phyloP scores from a whole-genome alignment of 2,888 invertebrate genomes.

The Leptarthrus brevirostris region DNA sequence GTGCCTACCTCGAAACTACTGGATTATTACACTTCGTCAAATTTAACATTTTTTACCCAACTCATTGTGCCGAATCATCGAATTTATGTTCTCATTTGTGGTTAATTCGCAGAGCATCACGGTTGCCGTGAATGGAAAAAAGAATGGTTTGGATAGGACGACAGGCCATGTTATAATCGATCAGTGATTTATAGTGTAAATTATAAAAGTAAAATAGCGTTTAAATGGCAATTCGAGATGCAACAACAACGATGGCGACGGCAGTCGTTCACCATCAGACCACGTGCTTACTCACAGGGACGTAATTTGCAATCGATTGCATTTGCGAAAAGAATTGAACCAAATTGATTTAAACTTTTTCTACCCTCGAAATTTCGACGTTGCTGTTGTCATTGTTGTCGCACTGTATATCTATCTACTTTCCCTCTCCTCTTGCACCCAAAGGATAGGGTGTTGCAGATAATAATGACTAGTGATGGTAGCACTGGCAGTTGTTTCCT shows the following conservation, averaged over 20 bases:
- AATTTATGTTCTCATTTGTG: slow-evolving; percentile 54
- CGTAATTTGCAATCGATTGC: slow-evolving; percentile 27
- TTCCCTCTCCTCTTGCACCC: neutral
- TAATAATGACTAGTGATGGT: slow-evolving; percentile 47
- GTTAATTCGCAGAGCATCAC: slow-evolving; percentile 53
- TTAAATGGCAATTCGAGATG: slow-evolving; percentile 47
- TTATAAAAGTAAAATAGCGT: slow-evolving; percentile 50
- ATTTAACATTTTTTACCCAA: slow-evolving; percentile 12
- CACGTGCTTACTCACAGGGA: slow-evolving; percentile 10
- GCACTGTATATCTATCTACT: neutral
- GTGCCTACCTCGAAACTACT: neutral
- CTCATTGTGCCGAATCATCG: slow-evolving; percentile 46
- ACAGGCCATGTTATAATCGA: slow-evolving; percentile 50
- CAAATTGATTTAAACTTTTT: slow-evolving; percentile 46
- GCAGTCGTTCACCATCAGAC: neutral
- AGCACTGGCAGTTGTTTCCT: slow-evolving; percentile 36
- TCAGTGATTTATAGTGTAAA: slow-evolving; percentile 53
- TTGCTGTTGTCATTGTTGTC: slow-evolving; percentile 15
- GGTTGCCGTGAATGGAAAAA: neutral
- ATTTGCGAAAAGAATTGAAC: slow-evolving; percentile 39
- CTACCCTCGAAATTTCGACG: neutral
- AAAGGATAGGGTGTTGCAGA: slow-evolving; percentile 15
- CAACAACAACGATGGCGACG: neutral
- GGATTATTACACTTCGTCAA: slow-evolving; percentile 35
- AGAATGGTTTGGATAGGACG: neutral